phyloP scores from a whole-genome alignment of 2,888 invertebrate species.

The Diaphora mendica region DNA sequence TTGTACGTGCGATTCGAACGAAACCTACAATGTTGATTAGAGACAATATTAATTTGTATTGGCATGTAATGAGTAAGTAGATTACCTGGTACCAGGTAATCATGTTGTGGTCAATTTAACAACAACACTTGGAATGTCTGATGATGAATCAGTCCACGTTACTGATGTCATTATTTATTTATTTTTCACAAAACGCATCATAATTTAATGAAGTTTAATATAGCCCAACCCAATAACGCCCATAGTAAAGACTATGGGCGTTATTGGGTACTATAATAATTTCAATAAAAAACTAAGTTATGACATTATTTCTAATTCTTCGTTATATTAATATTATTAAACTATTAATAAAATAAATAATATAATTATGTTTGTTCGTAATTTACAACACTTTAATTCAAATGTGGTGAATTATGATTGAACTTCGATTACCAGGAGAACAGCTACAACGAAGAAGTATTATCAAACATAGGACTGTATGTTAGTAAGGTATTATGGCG shows the following conservation, averaged over 20 bases:
- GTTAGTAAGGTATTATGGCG: not conserved
- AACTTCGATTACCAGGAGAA: not conserved
- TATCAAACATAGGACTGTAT: not conserved
- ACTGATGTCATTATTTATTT: not conserved
- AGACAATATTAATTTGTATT: conserved; percentile 3
- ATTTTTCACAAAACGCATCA: not conserved
- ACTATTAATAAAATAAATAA: no score
- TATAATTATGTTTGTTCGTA: no score
- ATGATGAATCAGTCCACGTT: not conserved
- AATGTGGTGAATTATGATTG: no score
- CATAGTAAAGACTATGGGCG: no score
- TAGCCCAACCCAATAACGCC: no score
- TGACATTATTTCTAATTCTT: no score
- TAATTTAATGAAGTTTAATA: not conserved
- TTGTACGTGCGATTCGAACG: conserved; percentile 23
- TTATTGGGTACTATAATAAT: no score
- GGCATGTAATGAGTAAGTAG: not conserved
- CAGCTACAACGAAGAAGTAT: not conserved
- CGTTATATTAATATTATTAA: no score
- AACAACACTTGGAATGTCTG: not conserved
- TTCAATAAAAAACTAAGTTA: no score
- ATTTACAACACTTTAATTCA: no score
- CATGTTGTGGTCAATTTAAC: conserved; percentile 1
- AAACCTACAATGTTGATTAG: not conserved
- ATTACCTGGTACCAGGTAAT: not conserved